phyloP scores from a whole-genome alignment of 2,888 invertebrate species.

The Clistopyga incitator region DNA sequence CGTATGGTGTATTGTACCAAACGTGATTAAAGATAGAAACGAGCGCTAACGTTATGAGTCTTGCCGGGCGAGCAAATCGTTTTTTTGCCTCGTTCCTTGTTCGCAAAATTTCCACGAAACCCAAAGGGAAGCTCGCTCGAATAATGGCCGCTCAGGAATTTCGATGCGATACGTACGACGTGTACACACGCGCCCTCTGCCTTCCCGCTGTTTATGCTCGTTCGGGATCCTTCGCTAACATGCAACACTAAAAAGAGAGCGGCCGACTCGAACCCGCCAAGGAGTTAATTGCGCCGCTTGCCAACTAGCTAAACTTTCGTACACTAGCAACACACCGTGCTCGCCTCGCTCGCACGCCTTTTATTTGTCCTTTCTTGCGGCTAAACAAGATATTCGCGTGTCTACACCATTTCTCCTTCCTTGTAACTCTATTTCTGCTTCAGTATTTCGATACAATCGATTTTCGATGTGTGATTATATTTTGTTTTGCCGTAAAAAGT shows the following conservation, averaged over 20 bases:
- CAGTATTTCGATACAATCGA: too few species aligned
- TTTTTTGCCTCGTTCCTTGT: constrained; percentile 15
- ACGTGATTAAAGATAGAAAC: constrained; percentile 1
- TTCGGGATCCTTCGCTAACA: constrained; percentile 3
- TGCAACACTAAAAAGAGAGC: constrained; percentile 16
- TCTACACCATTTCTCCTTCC: too few species aligned
- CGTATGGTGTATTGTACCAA: constrained; percentile 3
- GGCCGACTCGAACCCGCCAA: constrained; percentile 1
- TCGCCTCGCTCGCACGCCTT: too few species aligned
- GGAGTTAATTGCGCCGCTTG: constrained; percentile 37
- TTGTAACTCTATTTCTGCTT: too few species aligned
- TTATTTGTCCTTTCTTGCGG: too few species aligned
- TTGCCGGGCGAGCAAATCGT: constrained; percentile 3
- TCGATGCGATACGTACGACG: constrained; percentile 34
- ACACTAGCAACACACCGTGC: too few species aligned
- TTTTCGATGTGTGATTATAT: too few species aligned
- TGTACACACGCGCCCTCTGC: constrained; percentile 15
- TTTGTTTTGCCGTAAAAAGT: too few species aligned
- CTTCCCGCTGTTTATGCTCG: constrained; percentile 29
- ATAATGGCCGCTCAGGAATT: constrained; percentile 54
- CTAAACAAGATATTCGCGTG: too few species aligned
- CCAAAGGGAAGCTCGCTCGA: neutral
- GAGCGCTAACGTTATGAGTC: constrained; percentile 4
- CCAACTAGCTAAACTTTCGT: constrained; percentile 39
- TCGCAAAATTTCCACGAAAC: constrained; percentile 34